Conservation (phyloP, 2,888 invertebrate genomes). For the Phortica okadai region DNA sequence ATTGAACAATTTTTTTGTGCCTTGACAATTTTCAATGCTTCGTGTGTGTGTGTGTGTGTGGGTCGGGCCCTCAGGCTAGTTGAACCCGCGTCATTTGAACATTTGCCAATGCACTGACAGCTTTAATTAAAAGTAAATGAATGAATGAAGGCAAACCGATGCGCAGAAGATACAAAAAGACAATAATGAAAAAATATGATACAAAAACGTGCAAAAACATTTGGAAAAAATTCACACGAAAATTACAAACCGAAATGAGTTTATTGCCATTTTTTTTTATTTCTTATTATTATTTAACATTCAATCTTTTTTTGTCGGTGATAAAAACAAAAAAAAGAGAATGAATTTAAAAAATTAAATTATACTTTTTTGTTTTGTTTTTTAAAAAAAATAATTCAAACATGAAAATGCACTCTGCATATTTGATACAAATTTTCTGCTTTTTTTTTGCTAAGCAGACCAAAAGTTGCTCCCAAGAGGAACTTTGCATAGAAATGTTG, state of each 20-base stretch:
- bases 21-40: not conserved
- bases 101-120: conserved; percentile 8
- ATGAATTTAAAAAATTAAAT: not conserved
- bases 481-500: not conserved
- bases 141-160: not conserved
- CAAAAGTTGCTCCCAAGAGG: not conserved
- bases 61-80: not conserved
- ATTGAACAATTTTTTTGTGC: too few relatives aligned
- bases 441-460: not conserved
- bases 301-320: not conserved
- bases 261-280: not conserved
- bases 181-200: not conserved
- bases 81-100: not conserved
- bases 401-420: conserved; percentile 40
- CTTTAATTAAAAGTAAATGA: conserved; percentile 15
- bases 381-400: conserved; percentile 1
- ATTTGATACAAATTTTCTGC: not conserved
- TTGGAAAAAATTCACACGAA: not conserved
- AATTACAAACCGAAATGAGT: not conserved
- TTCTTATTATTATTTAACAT: too few relatives aligned
- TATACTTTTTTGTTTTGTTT: not conserved
- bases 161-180: not conserved
- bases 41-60: not conserved
- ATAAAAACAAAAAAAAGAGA: not conserved
- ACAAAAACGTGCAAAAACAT: not conserved